phyloP scores from a whole-genome alignment of 2,888 invertebrate species.

The Lapara coniferarum region DNA sequence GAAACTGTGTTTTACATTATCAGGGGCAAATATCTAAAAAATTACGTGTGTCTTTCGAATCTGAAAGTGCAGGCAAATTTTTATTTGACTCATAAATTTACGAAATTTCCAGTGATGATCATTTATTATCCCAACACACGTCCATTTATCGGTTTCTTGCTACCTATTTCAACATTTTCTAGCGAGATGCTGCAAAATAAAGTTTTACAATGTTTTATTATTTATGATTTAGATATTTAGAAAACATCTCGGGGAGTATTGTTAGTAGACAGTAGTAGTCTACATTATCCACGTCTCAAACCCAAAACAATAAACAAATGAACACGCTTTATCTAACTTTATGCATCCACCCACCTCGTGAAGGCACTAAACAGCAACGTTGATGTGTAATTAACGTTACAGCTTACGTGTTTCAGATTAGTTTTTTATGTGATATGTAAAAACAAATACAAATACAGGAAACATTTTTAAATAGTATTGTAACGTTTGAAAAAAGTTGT shows the following conservation, averaged over 20 bases:
- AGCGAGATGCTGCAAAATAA: too few species aligned
- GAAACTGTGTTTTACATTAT: too few species aligned
- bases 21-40: too few species aligned
- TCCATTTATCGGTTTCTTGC: too few species aligned
- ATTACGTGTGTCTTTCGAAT: too few species aligned
- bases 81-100: too few species aligned
- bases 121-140: too few species aligned
- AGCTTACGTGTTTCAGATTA: neutral
- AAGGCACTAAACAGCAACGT: neutral
- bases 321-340: slow-evolving; percentile 2
- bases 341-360: slow-evolving; percentile 8
- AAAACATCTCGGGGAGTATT: neutral
- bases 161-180: too few species aligned
- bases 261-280: neutral
- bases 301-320: slow-evolving; percentile 20
- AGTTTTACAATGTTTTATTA: too few species aligned
- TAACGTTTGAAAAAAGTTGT: slow-evolving; percentile 2
- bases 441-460: neutral
- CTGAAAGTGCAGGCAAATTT: too few species aligned
- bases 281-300: slow-evolving; percentile 3
- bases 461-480: neutral
- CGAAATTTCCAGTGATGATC: too few species aligned
- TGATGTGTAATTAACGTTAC: neutral
- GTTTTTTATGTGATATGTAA: neutral
- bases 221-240: too few species aligned